Evolutionary conservation across 2,113 vertebrate genomes (phyloP), one percentile per base, ranked within the genome.

Genomic region (Myotis brandtii): DNA sequence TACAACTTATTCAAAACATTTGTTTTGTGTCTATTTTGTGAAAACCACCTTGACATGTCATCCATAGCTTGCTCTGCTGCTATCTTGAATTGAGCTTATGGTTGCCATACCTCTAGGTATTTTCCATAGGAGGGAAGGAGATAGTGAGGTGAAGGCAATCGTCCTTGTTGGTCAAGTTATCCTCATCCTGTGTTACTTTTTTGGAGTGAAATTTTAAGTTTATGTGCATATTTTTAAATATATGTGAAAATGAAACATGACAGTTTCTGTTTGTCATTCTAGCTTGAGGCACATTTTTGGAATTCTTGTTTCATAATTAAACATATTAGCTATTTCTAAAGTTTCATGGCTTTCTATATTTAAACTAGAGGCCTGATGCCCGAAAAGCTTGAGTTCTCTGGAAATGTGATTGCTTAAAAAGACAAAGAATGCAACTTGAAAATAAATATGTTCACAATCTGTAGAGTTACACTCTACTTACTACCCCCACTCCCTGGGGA

Each of bases 361-460:
- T 92, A 27, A 66, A 56, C 21, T 56, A 23, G 54, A 23, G 54
- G 54, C 21, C 9, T 3, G 0, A 56, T 56, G 54, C 21, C 46
- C 10, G 2, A 46, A 75, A 95, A 95, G 37, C 34, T 1, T 30
- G 34, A 20, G 18, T 14, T 72, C 64, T 93, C 80, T 77, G 43
- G 32, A 92, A 89, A 80, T 27, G 32, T 46, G 54, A 86, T 11
- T 66, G 52, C 91, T 91, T 89, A 54, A 75, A 81, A 76, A 84
- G 37, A 86, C 83, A 85, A 90, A 87, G 77, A 91, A 86, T 10
- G 6, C 9, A 80, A 72, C 56, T 66, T 75, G 56, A 90, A 94
- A 98, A 97, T 97, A 97, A 97, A 97, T 95, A 95, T 95, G 95
- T 97, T 97, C 90, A 97, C 72, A 93, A 82, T 86, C 62, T 27